Evolutionary conservation across 2,113 vertebrate genomes (phyloP).

Genomic region (Suricata suricatta): DNA sequence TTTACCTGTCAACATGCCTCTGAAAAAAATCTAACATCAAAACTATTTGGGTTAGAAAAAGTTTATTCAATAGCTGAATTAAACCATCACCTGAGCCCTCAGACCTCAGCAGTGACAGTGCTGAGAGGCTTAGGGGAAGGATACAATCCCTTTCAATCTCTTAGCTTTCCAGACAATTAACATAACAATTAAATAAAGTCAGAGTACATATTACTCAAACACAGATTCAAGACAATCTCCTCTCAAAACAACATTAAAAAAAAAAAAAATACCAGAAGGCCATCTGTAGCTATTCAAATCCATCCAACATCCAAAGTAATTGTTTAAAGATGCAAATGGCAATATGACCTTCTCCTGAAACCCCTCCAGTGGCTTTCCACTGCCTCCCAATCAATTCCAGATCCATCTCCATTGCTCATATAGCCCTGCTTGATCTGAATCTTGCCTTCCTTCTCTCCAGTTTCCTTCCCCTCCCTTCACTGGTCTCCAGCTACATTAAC

Average conservation of each 20-base stretch:
- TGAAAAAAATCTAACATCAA: constrained; percentile 11
- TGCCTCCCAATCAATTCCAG: neutral
- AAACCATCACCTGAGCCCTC: neutral
- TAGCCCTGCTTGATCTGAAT: neutral
- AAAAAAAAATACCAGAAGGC: neutral
- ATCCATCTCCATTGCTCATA: neutral
- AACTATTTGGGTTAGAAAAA: neutral
- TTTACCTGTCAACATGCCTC: neutral
- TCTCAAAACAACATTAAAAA: neutral
- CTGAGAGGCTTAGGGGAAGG: neutral
- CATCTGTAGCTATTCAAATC: neutral
- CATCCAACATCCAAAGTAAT: neutral
- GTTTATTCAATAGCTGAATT: neutral
- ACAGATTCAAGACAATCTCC: neutral
- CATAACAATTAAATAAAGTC: constrained; percentile 9
- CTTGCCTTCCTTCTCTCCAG: neutral
- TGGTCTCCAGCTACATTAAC: neutral
- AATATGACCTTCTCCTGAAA: constrained; percentile 5
- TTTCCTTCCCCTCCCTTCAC: neutral
- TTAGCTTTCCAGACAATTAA: neutral
- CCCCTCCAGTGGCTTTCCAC: neutral
- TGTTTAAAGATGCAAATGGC: constrained; percentile 45
- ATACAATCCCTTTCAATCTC: neutral
- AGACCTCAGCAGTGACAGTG: neutral
- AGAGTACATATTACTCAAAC: neutral